Conservation (phyloP, 2,113 vertebrate species). For the Spheniscus mendiculus region DNA sequence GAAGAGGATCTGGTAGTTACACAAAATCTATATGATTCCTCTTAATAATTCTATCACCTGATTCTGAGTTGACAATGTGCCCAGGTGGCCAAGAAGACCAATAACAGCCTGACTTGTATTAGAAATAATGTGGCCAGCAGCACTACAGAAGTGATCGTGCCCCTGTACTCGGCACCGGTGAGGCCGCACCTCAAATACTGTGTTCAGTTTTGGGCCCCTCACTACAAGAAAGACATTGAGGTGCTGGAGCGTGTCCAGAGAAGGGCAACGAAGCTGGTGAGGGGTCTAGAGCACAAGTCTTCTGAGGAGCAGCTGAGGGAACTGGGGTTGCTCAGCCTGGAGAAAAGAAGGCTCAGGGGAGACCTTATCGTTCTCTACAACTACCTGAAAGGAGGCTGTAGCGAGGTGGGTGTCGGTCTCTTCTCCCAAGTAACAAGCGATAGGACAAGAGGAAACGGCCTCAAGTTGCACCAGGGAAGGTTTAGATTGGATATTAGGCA, state of each 20-base stretch:
- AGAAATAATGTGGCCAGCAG: background rate
- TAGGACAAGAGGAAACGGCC: background rate
- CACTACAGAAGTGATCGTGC: fast-evolving
- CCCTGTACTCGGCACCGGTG: fast-evolving
- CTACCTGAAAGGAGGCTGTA: background rate
- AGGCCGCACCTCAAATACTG: fast-evolving
- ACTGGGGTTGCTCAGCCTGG: background rate
- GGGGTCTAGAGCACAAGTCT: background rate
- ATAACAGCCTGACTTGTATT: background rate
- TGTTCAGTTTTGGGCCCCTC: background rate
- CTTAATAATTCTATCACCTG: background rate
- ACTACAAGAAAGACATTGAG: background rate
- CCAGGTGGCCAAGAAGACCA: background rate
- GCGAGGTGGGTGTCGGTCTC: fast-evolving
- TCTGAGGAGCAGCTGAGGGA: background rate
- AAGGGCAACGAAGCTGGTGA: background rate
- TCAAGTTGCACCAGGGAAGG: background rate
- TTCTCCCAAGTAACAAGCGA: background rate
- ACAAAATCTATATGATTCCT: background rate
- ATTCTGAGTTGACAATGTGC: background rate
- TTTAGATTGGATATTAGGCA: background rate
- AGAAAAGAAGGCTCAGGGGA: background rate
- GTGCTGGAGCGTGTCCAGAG: fast-evolving
- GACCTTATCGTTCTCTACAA: fast-evolving
- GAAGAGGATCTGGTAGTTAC: background rate